Conservation (phyloP, 1,140 invertebrate genomes). For the Babylonia areolata region DNA sequence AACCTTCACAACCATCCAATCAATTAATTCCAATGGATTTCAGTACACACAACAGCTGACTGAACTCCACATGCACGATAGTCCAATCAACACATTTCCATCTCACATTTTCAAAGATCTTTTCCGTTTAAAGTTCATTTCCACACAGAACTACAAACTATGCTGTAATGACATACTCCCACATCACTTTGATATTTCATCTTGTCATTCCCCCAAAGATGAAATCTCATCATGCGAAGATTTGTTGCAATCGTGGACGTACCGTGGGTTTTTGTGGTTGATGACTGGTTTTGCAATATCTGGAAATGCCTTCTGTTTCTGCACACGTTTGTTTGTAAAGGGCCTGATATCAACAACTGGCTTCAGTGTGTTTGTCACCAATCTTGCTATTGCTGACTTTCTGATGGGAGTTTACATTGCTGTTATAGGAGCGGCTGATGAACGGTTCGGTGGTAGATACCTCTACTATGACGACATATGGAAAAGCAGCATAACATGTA, state of each 20-base stretch:
- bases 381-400: conserved; percentile 62
- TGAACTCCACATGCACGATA: conserved; percentile 24
- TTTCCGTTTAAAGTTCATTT: neutral
- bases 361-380: conserved; percentile 52
- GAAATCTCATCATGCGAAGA: conserved; percentile 55
- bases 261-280: conserved; percentile 52
- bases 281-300: conserved; percentile 42
- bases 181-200: neutral
- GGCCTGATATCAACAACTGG: conserved; percentile 21
- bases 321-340: conserved; percentile 42
- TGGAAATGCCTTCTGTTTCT: conserved; percentile 55
- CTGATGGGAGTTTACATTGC: conserved; percentile 67
- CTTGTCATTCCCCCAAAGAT: conserved; percentile 47
- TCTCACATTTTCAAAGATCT: conserved; percentile 32
- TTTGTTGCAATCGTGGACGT: conserved; percentile 40
- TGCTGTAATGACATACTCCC: conserved; percentile 44
- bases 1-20: neutral
- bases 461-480: conserved; percentile 53
- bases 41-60: neutral
- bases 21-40: conserved; percentile 23
- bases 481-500: conserved; percentile 55
- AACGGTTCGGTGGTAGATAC: conserved; percentile 54
- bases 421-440: conserved; percentile 61
- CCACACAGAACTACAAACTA: conserved; percentile 46
- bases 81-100: conserved; percentile 26